These are phyloP conservation scores for Lates calcarifer DNA, from an alignment of 2,113 vertebrate genomes.

Conservation along the genomic window DNA sequence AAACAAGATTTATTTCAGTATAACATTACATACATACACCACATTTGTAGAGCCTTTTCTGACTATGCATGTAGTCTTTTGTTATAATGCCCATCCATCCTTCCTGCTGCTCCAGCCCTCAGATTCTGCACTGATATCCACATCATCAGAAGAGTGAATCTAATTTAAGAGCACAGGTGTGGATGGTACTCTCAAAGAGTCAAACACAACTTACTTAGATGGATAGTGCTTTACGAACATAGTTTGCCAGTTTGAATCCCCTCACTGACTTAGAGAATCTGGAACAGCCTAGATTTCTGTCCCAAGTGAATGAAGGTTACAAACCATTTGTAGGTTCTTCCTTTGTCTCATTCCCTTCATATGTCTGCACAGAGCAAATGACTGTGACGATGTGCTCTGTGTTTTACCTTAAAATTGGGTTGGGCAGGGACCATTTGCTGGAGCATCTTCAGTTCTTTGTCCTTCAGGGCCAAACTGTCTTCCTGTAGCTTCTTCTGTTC, in stretches of 20 bases:
- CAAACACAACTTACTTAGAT: background rate
- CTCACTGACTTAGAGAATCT: background rate
- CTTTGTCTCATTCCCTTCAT: background rate
- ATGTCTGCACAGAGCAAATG: background rate
- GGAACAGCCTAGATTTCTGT: background rate
- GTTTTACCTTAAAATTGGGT: slow-evolving; percentile 69
- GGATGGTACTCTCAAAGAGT: background rate
- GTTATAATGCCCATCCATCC: slow-evolving; percentile 61
- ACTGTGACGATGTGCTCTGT: background rate
- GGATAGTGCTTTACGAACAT: background rate
- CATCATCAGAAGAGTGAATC: background rate
- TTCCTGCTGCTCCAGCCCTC: slow-evolving; percentile 62
- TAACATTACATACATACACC: background rate
- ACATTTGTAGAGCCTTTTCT: background rate
- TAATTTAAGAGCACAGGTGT: background rate
- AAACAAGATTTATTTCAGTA: slow-evolving; percentile 4
- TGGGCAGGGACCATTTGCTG: slow-evolving; percentile 16
- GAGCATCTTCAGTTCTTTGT: slow-evolving; percentile 42
- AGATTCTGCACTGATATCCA: slow-evolving; percentile 11
- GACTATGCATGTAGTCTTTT: background rate
- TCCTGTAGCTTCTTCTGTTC: slow-evolving; percentile 60
- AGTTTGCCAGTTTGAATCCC: background rate
- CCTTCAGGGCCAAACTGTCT: slow-evolving; percentile 52
- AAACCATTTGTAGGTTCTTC: background rate
- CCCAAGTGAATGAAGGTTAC: background rate